Base-by-base conservation (phyloP, 2,888 invertebrate genomes). In the Melanotus villosus region DNA sequence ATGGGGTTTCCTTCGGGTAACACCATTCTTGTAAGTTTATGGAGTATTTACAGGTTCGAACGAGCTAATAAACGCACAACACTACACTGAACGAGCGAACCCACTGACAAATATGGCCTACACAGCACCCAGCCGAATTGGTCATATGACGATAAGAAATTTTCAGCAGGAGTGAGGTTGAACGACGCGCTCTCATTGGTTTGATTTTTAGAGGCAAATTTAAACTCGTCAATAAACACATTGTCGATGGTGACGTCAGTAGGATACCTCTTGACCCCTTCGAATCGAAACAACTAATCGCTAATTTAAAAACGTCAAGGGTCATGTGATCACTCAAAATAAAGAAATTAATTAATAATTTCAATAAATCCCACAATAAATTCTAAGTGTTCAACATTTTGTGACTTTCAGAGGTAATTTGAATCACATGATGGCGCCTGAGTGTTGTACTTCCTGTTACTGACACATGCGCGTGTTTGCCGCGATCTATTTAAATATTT, bases 21-120 rank as follows among this genome's bases (percentile, higher is more conserved):
- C 64, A 76, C 71, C 82, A 82, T 83, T 79, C 76, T 77, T 60
- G 70, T 63, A 52, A 68, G 38, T 77, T 79, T 72, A 74, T 86
- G 87, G 89, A 89, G 89, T 90, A 90, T 90, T 90, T 90, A 89
- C 90, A 90, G 90, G 90, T 89, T 87, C 87, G 86, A 88, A 87
- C 78, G 80, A 78, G 81, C 88, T 89, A 89, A 89, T 88, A 89
- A 87, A 88, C 89, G 89, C 89, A 90, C 92, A 92, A 91, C 91
- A 92, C 93, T 91, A 90, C 90, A 91, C 91, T 89, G 88, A 91
- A 92, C 92, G 91, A 91, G 90, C 85, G 89, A 89, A 89, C 87
- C 89, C 90, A 91, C 92, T 92, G 93, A 92, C 93, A 93, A 93
- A 92, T 91, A 92, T 91, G 92, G 91, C 90, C 87, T 90, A 91